These are phyloP conservation scores for Oncorhynchus keta DNA, from an alignment of 2,113 vertebrate genomes.

Conservation along the genomic window DNA sequence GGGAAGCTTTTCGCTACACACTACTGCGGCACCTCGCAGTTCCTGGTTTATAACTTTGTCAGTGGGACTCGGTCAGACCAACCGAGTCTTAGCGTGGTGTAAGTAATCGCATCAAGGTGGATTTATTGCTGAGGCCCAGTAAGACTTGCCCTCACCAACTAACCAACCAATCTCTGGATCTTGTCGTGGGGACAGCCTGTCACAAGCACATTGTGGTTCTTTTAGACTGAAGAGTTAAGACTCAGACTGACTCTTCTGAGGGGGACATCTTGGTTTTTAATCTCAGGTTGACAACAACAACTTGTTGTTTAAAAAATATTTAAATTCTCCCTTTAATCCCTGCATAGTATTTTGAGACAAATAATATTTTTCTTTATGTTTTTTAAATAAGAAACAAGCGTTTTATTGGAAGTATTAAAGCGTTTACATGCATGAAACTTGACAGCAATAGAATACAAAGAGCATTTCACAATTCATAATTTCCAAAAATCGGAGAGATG, in stretches of 20 bases:
- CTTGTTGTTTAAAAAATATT: slow-evolving; percentile 56
- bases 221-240: slow-evolving; percentile 14
- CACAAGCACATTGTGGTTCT: slow-evolving; percentile 9
- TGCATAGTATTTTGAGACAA: slow-evolving; percentile 64
- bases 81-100: slow-evolving; percentile 37
- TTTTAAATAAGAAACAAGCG: slow-evolving; percentile 46
- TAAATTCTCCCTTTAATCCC: slow-evolving; percentile 67
- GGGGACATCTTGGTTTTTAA: slow-evolving; percentile 57
- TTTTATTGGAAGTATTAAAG: slow-evolving; percentile 55
- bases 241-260: slow-evolving; percentile 38
- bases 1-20: slow-evolving; percentile 95
- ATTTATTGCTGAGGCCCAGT: slow-evolving; percentile 10
- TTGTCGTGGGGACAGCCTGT: slow-evolving; percentile 14
- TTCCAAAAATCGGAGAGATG: slow-evolving; percentile 6
- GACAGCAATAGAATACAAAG: slow-evolving; percentile 65
- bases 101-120: slow-evolving; percentile 12
- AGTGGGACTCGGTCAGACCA: slow-evolving; percentile 71
- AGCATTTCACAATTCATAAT: slow-evolving; percentile 40
- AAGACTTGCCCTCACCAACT: slow-evolving; percentile 26
- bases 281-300: slow-evolving; percentile 78
- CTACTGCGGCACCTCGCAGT: slow-evolving; percentile 94
- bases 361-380: slow-evolving; percentile 67
- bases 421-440: slow-evolving; percentile 66
- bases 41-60: slow-evolving; percentile 99
- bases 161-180: slow-evolving; percentile 12